Conservation (phyloP, 2,797 vertebrate species). For the Ptychobarbus kaznakovi region DNA sequence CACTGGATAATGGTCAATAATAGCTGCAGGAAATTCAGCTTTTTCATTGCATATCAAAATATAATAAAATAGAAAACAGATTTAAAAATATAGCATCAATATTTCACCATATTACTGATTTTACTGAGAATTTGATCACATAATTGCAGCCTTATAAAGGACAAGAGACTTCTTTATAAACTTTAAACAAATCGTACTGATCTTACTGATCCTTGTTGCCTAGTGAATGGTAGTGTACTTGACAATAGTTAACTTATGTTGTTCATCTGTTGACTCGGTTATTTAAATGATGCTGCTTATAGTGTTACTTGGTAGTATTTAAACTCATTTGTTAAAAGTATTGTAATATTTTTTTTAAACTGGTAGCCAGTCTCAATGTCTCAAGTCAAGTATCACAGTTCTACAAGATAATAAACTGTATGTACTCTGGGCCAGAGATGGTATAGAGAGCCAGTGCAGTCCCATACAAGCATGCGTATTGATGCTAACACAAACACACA, state of each 20-base stretch:
- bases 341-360: background rate
- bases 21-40: background rate
- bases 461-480: background rate
- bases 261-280: background rate
- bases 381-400: background rate
- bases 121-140: background rate
- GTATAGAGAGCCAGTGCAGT: background rate
- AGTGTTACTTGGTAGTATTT: background rate
- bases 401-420: background rate
- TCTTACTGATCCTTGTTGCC: too few relatives aligned
- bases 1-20: background rate
- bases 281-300: background rate
- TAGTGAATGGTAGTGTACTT: too few relatives aligned
- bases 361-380: background rate
- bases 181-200: too few relatives aligned
- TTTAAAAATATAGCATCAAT: background rate
- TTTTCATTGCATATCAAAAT: background rate
- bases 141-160: background rate
- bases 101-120: background rate
- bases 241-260: background rate
- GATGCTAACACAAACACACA: background rate
- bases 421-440: conserved; percentile 9
- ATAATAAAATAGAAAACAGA: background rate
- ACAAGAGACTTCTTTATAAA: background rate
- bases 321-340: background rate